Conservation (phyloP, 2,888 invertebrate genomes). For the Cerastoderma edule region DNA sequence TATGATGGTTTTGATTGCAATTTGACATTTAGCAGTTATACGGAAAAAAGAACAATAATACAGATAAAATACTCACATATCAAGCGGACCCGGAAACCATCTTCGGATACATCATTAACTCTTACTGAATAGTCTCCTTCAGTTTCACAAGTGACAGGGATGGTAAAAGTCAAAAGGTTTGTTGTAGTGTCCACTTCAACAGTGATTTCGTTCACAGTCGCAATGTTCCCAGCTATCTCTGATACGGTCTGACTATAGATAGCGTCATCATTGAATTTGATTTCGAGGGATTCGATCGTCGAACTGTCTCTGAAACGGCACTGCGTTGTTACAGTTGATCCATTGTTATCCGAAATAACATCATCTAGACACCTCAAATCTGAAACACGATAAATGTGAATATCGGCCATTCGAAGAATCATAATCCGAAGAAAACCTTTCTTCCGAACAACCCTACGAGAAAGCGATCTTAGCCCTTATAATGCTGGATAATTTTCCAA, state of each 20-base stretch:
- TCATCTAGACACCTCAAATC: slow-evolving; percentile 2
- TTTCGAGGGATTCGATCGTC: neutral
- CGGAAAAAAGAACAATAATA: too few species aligned
- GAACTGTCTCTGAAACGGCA: neutral
- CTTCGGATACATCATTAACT: neutral
- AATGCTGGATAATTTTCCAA: too few species aligned
- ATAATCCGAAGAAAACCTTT: too few species aligned
- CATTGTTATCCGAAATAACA: neutral
- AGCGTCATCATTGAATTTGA: neutral
- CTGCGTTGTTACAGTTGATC: neutral
- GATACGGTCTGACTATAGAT: neutral
- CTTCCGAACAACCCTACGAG: too few species aligned
- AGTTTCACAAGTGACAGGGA: neutral
- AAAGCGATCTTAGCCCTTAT: too few species aligned
- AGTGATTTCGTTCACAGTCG: neutral
- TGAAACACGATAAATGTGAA: neutral
- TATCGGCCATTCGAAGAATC: too few species aligned
- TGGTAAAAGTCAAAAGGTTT: neutral
- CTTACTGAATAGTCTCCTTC: neutral
- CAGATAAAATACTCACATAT: neutral
- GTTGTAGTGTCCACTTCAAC: neutral
- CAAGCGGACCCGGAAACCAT: neutral
- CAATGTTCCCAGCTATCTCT: neutral
- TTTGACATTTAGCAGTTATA: too few species aligned
- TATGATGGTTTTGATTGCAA: too few species aligned